Conservation (phyloP, 2,113 vertebrate genomes). For the crab-eating macaque (Macaca fascicularis) region T2T-MFA8v1.1 NC_088389.1:46108501-46109000, state of each 20-base stretch:
- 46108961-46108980: not conserved
- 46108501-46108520: not conserved
- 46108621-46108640: not conserved
- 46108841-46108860: not conserved
- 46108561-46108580: not conserved
- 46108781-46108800: not conserved
- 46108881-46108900: not conserved
- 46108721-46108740: not conserved
- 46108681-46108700: not conserved
- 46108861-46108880: not conserved
- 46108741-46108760: not conserved
- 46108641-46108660: not conserved
- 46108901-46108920: not conserved
- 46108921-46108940: not conserved
- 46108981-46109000: not conserved
- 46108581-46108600: not conserved
- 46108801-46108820: rapidly evolving
- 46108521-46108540: not conserved
- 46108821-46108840: not conserved
- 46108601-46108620: not conserved
- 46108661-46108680: not conserved
- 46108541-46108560: not conserved
- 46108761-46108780: not conserved
- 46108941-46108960: not conserved
- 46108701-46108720: not conserved